Base-by-base conservation (phyloP, 23 tunicate genomes). In the Phallusia fumigata region DNA sequence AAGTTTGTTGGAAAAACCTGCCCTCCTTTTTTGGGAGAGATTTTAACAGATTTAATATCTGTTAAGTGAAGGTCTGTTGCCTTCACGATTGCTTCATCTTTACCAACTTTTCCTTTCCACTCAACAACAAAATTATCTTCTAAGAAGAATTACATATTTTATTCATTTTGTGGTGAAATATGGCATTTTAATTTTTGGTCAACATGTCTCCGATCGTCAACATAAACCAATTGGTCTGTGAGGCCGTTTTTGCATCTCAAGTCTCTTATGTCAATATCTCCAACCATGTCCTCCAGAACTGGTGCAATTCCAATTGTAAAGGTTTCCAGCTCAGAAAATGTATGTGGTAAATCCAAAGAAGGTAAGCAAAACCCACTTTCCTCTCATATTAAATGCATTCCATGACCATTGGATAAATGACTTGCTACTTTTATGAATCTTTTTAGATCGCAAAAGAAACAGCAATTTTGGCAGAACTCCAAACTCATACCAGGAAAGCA, bases 311-410 rank as follows among this genome's bases (percentile, higher is more conserved):
- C 88, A 2, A 64, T 84, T 75, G 26, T 53, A 78, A 85, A 85
- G 65, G 45, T 33, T 32, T 49, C 83, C 28, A 85, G 88, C 72
- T 78, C 88, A 58, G 88, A 85, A 78, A 85, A 85, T 79, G 83
- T 85, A 0, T 45, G 58, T 45, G 69, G 74, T 76, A 85, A 85
- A 53, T 78, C 72, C 22, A 85, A 85, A 79, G 88, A 85, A 65
- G 88, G 88, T 85, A 65, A 35, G 18, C 6, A 30, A 21, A 40
- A 40, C 47, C 47, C 5, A 40, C 8, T 40, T 40, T 40, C 13
- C n/a, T n/a, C n/a, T n/a, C n/a, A n/a, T n/a, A n/a, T n/a, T n/a
- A n/a, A n/a, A n/a, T n/a, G n/a, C n/a, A n/a, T n/a, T n/a, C n/a
- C n/a, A n/a, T n/a, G n/a, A n/a, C n/a, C n/a, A n/a, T n/a, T n/a